phyloP scores from a whole-genome alignment of 1,140 invertebrate genomes.

The Drosophila equinoxialis region DNA sequence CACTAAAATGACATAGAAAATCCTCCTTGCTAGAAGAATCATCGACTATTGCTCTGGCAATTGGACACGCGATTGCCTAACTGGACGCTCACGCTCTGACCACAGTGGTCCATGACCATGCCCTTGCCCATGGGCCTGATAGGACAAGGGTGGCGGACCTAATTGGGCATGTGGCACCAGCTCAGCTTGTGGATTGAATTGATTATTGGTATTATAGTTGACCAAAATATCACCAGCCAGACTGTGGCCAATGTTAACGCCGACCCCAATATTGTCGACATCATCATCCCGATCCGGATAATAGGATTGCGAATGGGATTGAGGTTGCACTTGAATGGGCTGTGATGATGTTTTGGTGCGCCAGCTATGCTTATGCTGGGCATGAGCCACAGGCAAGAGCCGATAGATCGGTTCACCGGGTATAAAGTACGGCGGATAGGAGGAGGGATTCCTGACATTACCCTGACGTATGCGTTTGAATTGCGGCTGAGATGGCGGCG shows the following conservation, averaged over 20 bases:
- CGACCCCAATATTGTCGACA: background rate
- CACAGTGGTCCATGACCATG: constrained; percentile 38
- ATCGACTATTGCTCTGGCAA: constrained; percentile 30
- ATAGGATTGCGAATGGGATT: constrained; percentile 64
- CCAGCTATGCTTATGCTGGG: constrained; percentile 67
- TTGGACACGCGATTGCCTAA: constrained; percentile 56
- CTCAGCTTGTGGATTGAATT: constrained; percentile 88
- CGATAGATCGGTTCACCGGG: constrained; percentile 69
- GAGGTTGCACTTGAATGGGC: constrained; percentile 55
- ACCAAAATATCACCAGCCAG: constrained; percentile 64
- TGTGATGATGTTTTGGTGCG: constrained; percentile 33
- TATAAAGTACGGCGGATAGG: constrained; percentile 62
- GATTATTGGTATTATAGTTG: constrained; percentile 68
- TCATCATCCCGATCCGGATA: constrained; percentile 49
- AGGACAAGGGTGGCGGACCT: constrained; percentile 67
- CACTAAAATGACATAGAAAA: constrained; percentile 2
- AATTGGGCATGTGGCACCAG: constrained; percentile 81
- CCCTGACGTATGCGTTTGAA: constrained; percentile 48
- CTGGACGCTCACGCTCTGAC: constrained; percentile 49
- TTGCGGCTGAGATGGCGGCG: constrained; percentile 32
- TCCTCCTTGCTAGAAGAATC: constrained; percentile 13
- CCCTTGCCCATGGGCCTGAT: constrained; percentile 67
- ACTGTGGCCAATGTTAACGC: constrained; percentile 61
- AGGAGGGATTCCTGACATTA: constrained; percentile 35
- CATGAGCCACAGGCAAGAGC: constrained; percentile 57